These are phyloP conservation scores for Alexandromys oeconomus DNA, from an alignment of 2,797 vertebrate genomes.

Conservation along the genomic window DNA sequence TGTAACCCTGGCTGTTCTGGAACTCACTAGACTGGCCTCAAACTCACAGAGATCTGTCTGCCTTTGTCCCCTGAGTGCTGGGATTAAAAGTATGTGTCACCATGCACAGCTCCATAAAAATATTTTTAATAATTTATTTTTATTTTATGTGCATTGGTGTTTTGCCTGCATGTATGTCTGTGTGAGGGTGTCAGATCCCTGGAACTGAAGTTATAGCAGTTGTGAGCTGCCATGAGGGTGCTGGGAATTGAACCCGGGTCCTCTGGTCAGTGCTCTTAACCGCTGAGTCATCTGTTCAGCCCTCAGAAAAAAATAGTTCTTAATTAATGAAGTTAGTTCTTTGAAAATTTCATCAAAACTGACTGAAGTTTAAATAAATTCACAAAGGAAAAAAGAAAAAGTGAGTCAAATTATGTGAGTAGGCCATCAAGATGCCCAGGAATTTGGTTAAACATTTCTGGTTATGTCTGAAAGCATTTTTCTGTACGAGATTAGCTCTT, in stretches of 20 bases:
- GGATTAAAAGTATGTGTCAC: neutral
- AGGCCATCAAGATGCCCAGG: neutral
- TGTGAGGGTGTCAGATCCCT: neutral
- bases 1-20: neutral
- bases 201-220: neutral
- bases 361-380: slow-evolving; percentile 28
- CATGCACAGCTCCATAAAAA: neutral
- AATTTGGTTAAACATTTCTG: slow-evolving; percentile 10
- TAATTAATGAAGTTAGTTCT: neutral
- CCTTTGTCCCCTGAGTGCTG: neutral
- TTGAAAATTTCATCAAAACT: slow-evolving; percentile 47
- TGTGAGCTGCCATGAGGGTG: neutral
- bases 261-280: neutral
- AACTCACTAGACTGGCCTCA: neutral
- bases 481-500: neutral
- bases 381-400: neutral
- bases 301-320: neutral
- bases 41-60: neutral
- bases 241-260: neutral
- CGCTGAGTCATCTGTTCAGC: neutral
- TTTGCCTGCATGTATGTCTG: neutral
- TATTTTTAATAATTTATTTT: neutral
- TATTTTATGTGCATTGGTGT: neutral
- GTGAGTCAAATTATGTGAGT: neutral
- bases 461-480: neutral